Base-by-base conservation (phyloP, 2,113 vertebrate genomes). In the Campylomormyrus tamandua region DNA sequence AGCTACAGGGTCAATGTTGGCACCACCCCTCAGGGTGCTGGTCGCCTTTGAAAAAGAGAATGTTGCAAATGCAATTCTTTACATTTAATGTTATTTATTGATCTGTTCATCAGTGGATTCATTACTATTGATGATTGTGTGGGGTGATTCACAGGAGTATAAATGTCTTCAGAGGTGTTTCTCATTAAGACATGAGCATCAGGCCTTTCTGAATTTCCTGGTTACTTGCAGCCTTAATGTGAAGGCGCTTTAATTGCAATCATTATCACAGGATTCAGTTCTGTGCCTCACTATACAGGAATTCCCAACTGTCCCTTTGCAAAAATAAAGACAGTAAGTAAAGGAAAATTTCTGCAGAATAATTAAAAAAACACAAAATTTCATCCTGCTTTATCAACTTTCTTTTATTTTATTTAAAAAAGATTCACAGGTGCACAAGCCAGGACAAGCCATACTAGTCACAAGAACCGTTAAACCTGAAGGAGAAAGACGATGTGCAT, bases 231-330 rank as follows among this genome's bases (percentile, higher is more conserved):
- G 93, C 90, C 94, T 95, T 95, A 94, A 93, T 93, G 91, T 93
- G 92, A 92, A 90, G 62, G 91, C 91, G 89, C 92, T 92, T 95
- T 95, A 95, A 96, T 96, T 96, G 95, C 94, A 94, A 95, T 95
- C 94, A 95, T 96, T 95, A 95, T 96, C 95, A 94, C 94, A 94
- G 94, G 92, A 92, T 91, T 90, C 94, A 95, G 94, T 93, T 94
- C 92, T 92, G 91, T 92, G 94, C 93, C 94, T 94, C 94, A 92
- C 94, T 93, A 94, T 89, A 66, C 46, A 91, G 80, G 94, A 92
- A 95, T 95, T 94, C 95, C 93, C 92, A 93, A 92, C 94, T 95
- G 95, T 95, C 94, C 93, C 92, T 92, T 95, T 91, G 93, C 94
- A 94, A 95, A 94, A 93, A 92, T 91, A 92, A 77, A 94, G 94